Base-by-base conservation (phyloP, 2,113 vertebrate species). In the Istiophorus platypterus region DNA sequence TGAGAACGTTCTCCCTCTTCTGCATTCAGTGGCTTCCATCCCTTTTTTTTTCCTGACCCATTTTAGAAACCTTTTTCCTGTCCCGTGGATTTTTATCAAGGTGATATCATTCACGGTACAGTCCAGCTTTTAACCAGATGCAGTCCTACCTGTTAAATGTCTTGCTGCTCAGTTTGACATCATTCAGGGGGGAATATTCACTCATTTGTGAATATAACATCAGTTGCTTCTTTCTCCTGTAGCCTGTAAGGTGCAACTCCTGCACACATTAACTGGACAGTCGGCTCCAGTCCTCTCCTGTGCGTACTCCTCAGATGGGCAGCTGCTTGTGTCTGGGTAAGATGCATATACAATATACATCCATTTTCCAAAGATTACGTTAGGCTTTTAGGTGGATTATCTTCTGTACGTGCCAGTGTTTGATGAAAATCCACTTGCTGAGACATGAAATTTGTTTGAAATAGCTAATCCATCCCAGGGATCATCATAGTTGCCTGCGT, bases 231-330 rank as follows among this genome's bases (percentile, higher is more conserved):
- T 82, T n/a, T 80, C 45, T 49, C 9, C 47, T 82, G 5, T 72
- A 99, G 98, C 91, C 78, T 94, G 89, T 90, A 93, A 95, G 86
- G 93, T 99, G 91, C 95, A 95, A 92, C 93, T 93, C 39, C 93
- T 95, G 72, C 95, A 93, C 86, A 95, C 92, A 0, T 74, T 99
- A 58, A 93, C 76, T 1, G 95, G 92, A 41, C 98, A 99, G 83
- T 90, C 93, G 24, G 97, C 98, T 68, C 97, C 98, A 0, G 96
- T 99, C 68, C 95, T 99, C 88, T 94, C 96, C 69, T 99, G 98
- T 91, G 93, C 95, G 0, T 98, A 96, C 93, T 99, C 98, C 1
- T 91, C 89, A 18, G 96, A 99, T 51, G 98, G 98, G 15, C 95
- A 95, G 91, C 93, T 96, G 90, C 80, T 99, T 18, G 96, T 95